phyloP scores from a whole-genome alignment of 2,113 vertebrate genomes.

The Takifugu flavidus region DNA sequence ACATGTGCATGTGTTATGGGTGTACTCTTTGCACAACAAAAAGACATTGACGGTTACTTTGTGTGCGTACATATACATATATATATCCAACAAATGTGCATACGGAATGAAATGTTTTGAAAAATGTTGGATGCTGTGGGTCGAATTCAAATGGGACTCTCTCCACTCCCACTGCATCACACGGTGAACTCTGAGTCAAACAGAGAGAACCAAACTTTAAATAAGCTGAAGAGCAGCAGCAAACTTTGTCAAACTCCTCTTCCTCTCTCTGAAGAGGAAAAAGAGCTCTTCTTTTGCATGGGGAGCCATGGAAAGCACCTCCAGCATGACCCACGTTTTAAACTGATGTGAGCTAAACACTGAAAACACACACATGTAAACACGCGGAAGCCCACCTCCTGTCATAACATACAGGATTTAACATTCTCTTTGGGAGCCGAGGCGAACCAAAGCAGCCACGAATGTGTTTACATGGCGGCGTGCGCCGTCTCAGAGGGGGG shows the following conservation, averaged over 20 bases:
- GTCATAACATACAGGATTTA: conserved; percentile 39
- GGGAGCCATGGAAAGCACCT: too few species aligned
- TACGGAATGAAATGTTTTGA: too few species aligned
- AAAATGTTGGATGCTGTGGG: not conserved
- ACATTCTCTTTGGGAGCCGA: conserved; percentile 52
- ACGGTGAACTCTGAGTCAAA: not conserved
- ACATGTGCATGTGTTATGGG: too few species aligned
- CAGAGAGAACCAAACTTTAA: not conserved
- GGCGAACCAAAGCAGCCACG: conserved; percentile 41
- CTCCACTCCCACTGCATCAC: not conserved
- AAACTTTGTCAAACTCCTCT: not conserved
- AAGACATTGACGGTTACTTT: too few species aligned
- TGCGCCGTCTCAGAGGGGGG: conserved; percentile 28
- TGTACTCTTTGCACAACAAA: too few species aligned
- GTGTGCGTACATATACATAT: too few species aligned
- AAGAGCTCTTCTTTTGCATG: too few species aligned
- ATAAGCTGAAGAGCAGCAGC: not conserved
- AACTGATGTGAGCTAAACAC: not conserved
- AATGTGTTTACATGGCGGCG: conserved; percentile 52
- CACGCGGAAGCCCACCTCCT: conserved; percentile 16
- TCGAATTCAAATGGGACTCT: not conserved
- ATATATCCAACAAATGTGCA: too few species aligned
- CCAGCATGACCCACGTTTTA: too few species aligned
- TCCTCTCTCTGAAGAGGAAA: too few species aligned
- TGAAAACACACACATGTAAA: conserved; percentile 5